phyloP scores from a whole-genome alignment of 1,140 invertebrate genomes.

The Andrena cerasifolii region DNA sequence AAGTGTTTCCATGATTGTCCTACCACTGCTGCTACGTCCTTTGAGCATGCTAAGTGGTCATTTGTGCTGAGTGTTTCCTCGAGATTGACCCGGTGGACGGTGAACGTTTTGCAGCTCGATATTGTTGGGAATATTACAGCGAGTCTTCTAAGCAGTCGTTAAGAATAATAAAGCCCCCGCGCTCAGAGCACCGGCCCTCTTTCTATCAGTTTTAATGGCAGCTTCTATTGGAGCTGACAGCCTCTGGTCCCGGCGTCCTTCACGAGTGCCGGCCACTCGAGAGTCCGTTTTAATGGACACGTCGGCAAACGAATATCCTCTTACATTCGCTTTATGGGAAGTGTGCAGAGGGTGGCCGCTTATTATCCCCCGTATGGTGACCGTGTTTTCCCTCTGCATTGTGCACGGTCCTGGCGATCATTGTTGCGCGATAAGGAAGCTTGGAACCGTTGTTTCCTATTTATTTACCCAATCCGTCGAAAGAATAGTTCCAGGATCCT shows the following conservation, averaged over 20 bases:
- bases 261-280: conserved; percentile 51
- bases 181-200: conserved; percentile 7
- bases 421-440: not conserved
- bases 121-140: too few species aligned
- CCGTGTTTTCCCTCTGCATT: conserved; percentile 12
- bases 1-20: too few species aligned
- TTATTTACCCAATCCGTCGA: too few species aligned
- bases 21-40: too few species aligned
- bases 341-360: conserved; percentile 14
- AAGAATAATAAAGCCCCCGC: conserved; percentile 38
- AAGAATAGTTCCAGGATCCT: too few species aligned
- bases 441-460: not conserved
- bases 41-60: too few species aligned
- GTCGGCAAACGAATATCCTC: conserved; percentile 58
- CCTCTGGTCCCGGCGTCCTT: conserved; percentile 53
- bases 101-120: too few species aligned
- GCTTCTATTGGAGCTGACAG: conserved; percentile 60
- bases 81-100: too few species aligned
- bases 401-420: not conserved
- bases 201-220: conserved; percentile 57
- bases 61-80: too few species aligned
- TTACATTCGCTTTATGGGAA: conserved; percentile 53
- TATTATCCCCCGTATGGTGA: conserved; percentile 34
- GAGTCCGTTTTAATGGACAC: conserved; percentile 62
- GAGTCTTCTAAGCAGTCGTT: conserved; percentile 26